A percentile compares a stretch with the other conserved stretches of the same genome.
Conservation (phyloP, 2,113 vertebrate species). For the Dendrocopos noguchii region DNA sequence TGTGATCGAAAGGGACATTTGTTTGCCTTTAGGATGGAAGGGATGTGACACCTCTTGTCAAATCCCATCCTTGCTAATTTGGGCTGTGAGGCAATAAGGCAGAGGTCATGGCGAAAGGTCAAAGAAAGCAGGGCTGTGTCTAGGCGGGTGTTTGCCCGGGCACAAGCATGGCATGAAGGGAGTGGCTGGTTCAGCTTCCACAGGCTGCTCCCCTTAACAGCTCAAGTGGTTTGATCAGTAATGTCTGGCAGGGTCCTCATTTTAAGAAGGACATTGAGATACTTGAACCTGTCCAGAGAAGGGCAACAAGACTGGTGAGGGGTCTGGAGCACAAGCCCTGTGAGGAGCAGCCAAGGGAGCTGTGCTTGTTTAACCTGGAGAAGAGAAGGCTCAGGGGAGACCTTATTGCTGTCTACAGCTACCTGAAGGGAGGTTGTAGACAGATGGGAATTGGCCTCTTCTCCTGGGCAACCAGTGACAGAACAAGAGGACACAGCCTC, state of each 20-base stretch:
- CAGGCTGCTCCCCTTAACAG: background rate
- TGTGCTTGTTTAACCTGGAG: too few species aligned
- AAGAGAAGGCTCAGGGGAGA: too few species aligned
- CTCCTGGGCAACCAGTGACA: too few species aligned
- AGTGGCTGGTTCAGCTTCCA: background rate
- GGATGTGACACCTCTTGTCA: conserved; percentile 47
- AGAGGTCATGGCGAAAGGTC: conserved; percentile 34
- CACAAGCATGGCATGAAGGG: fast-evolving
- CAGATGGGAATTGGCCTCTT: too few species aligned
- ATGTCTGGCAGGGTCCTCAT: background rate
- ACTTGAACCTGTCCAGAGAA: too few species aligned
- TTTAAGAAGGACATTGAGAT: too few species aligned
- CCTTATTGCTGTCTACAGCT: too few species aligned
- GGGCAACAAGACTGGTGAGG: too few species aligned
- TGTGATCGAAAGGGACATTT: background rate
- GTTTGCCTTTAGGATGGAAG: conserved; percentile 34
- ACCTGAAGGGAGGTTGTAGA: too few species aligned
- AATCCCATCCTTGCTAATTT: conserved; percentile 20
- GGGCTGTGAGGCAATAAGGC: background rate
- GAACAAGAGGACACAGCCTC: too few species aligned
- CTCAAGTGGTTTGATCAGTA: background rate
- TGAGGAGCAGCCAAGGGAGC: too few species aligned
- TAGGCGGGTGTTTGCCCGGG: fast-evolving
- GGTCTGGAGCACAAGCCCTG: too few species aligned
- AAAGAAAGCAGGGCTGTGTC: background rate